Evolutionary conservation across 2,888 invertebrate species (phyloP), one percentile per base, ranked within the genome.

Genomic region (Mythimna albipuncta): DNA sequence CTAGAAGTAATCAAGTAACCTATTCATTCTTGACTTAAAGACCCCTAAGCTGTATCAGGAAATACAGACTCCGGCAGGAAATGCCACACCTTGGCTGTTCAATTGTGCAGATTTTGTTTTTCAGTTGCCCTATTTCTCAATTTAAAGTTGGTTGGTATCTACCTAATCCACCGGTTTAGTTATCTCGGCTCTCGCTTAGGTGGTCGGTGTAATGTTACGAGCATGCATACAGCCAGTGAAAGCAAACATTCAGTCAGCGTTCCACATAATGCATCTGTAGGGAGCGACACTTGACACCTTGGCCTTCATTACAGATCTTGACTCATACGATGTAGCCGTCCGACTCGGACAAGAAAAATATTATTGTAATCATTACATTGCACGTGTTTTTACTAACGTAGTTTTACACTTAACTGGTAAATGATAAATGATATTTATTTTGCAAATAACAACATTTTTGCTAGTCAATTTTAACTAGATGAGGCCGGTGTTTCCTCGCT

Each of bases 261-360:
- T 93, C 91, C 92, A 93, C 91, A 92, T 93, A 92, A 92, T 92
- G 93, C 93, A 90, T 92, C 91, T 90, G 93, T 91, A 89, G 88
- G 89, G 89, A 90, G 84, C 87, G 94, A 93, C 91, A 95, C 93
- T 90, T 92, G 95, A 96, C 92, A 95, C 94, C 92, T 89, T 91
- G 92, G 90, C 91, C 91, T 93, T 93, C 92, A 89, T 87, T 84
- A 87, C 89, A 87, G 79, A 85, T 81, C 85, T 82, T 81, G 84
- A 85, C 77, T 82, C 83, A 81, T 81, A 70, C 78, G 58, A 75
- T 75, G 75, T 73, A 79, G 64, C 65, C 74, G 77, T 70, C 77
- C 59, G 64, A 64, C 69, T 76, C 69, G 55, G 54, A 72, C 68
- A 66, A 81, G 74, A 81, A 77, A 71, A 83, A 80, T 85, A 72